Conservation (phyloP, 1,140 invertebrate genomes). For the Mesaphorura yosii region DNA sequence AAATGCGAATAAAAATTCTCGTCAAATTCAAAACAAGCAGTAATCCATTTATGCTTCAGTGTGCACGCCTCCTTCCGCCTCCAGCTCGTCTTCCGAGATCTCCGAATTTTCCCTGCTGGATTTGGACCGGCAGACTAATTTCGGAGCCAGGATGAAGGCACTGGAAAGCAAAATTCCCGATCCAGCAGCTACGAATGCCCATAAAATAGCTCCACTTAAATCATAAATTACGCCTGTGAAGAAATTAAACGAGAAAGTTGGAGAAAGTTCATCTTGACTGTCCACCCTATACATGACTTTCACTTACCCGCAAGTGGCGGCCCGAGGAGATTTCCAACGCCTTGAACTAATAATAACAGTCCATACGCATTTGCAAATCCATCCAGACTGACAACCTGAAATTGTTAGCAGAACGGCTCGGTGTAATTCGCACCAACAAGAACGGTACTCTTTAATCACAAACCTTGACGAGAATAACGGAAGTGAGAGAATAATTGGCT, state of each 20-base stretch:
- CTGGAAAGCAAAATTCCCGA: conserved; percentile 28
- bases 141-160: conserved; percentile 28
- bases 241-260: background rate
- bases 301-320: conserved; percentile 65
- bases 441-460: background rate
- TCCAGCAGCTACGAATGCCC: conserved; percentile 27
- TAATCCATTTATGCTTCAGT: too few species aligned
- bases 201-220: conserved; percentile 21
- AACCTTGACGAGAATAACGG: conserved; percentile 74
- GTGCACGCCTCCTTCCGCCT: too few species aligned
- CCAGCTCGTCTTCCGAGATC: too few species aligned
- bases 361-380: conserved; percentile 84
- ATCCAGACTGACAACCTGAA: conserved; percentile 46
- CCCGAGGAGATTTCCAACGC: conserved; percentile 63
- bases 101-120: too few species aligned
- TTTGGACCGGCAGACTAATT: conserved; percentile 3
- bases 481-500: conserved; percentile 74
- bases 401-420: background rate
- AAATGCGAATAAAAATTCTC: too few species aligned
- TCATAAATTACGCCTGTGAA: conserved; percentile 29
- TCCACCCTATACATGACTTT: background rate
- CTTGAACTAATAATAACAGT: conserved; percentile 71
- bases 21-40: too few species aligned
- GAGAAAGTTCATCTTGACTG: background rate
- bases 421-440: background rate